Conservation (phyloP, 2,888 invertebrate species). For the Drosophila tripunctata region DNA sequence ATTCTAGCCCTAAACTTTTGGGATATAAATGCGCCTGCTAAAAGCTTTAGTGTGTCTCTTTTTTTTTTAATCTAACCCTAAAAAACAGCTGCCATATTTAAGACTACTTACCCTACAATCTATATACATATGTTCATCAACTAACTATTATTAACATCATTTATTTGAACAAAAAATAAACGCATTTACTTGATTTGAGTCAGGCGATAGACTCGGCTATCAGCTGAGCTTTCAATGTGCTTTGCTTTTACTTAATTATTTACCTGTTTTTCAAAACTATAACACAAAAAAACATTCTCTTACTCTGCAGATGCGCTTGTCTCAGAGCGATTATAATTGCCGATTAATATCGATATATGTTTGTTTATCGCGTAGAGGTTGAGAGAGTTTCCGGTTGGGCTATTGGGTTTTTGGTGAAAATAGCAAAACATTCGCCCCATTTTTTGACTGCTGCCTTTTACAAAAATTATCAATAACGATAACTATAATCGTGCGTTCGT, state of each 20-base stretch:
- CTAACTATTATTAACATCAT: conserved; percentile 3
- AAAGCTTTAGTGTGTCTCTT: neutral
- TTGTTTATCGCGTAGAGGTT: conserved; percentile 10
- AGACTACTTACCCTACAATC: no score
- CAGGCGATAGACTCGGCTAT: conserved; percentile 31
- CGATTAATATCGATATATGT: conserved; percentile 37
- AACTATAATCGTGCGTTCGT: conserved; percentile 17
- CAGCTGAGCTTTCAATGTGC: conserved; percentile 17
- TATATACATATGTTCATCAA: neutral
- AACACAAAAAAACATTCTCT: neutral
- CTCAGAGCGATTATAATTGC: conserved; percentile 33
- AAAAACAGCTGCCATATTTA: no score
- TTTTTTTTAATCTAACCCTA: neutral
- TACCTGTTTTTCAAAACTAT: neutral
- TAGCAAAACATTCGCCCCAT: conserved; percentile 32
- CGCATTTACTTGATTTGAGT: conserved; percentile 68
- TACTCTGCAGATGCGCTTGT: conserved; percentile 38
- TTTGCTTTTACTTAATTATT: conserved; percentile 18
- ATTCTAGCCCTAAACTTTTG: neutral
- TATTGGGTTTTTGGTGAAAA: conserved; percentile 11
- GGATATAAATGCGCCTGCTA: neutral
- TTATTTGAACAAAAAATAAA: conserved; percentile 19
- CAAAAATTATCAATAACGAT: conserved; percentile 37
- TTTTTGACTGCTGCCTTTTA: conserved; percentile 34
- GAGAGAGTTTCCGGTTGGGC: conserved; percentile 13